Base-by-base conservation (phyloP, 1,140 invertebrate genomes). In the Drosophila busckii region DNA sequence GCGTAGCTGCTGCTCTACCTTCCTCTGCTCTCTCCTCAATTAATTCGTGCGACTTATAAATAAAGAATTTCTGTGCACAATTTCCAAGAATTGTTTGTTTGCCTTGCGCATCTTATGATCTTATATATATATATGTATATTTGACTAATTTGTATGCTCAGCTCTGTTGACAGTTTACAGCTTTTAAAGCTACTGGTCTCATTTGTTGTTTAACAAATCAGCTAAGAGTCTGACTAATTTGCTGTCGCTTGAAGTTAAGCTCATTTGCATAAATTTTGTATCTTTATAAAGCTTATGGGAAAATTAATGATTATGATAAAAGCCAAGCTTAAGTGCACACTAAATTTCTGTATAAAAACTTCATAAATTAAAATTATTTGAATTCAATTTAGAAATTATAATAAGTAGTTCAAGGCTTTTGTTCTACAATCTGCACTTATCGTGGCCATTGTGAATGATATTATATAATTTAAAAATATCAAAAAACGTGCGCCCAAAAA, bases 231-330 rank as follows among this genome's bases (percentile, higher is more conserved):
- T 48, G 20, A 28, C 38, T 46, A 42, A 70, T 67, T 62, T 66
- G 32, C 56, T 78, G 67, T 78, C 71, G 71, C 71, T 58, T 55
- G 58, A 52, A 70, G 67, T 63, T 55, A 66, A 52, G 50, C 38
- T 29, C 50, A 78, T 78, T 78, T 70, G 71, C 71, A 78, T 78
- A 71, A 76, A 78, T 78, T 80, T 38, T 28, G 71, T 56, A 49
- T 44, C 70, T 76, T 66, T 58, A 76, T 76, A n/a, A n/a, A n/a
- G n/a, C n/a, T n/a, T n/a, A n/a, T n/a, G n/a, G n/a, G n/a, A n/a
- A n/a, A n/a, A n/a, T n/a, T n/a, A n/a, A n/a, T n/a, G n/a, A n/a
- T n/a, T n/a, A n/a, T n/a, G n/a, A n/a, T n/a, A n/a, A n/a, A n/a
- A n/a, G n/a, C n/a, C n/a, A n/a, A n/a, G n/a, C n/a, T n/a, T n/a